Percentiles rank a stretch among this genome's conserved stretches.
Evolutionary conservation across 2,113 vertebrate genomes (phyloP).

Genomic region (Callionymus lyra): DNA sequence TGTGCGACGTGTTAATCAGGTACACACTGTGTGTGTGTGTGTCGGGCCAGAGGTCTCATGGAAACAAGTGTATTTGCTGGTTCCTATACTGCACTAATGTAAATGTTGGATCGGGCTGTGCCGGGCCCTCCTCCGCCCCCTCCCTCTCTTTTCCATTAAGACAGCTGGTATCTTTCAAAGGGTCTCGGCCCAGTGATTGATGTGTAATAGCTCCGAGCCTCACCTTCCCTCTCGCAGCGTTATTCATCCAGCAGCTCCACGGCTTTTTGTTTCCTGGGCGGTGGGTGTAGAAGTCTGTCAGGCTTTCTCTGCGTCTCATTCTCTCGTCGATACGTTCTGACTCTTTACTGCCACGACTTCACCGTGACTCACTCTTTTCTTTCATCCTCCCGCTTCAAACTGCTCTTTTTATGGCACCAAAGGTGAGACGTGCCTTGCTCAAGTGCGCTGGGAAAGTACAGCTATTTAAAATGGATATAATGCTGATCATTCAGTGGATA

Average conservation of each 20-base stretch:
- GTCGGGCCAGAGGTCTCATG: conserved; percentile 61
- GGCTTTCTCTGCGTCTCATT: conserved; percentile 6
- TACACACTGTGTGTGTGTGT: conserved; percentile 57
- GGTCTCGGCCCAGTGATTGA: conserved; percentile 68
- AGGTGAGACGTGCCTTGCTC: background rate
- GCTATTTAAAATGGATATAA: background rate
- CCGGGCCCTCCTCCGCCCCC: conserved; percentile 35
- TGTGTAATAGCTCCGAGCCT: conserved; percentile 67
- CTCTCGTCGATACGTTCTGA: conserved; percentile 29
- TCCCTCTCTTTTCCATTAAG: conserved; percentile 63
- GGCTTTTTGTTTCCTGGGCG: conserved; percentile 43
- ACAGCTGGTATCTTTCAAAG: conserved; percentile 69
- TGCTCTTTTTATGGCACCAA: conserved; percentile 4
- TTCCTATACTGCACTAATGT: conserved; percentile 61
- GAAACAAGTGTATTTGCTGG: conserved; percentile 61
- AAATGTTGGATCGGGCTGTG: conserved; percentile 64
- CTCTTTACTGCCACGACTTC: conserved; percentile 27
- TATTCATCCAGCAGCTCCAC: conserved; percentile 42
- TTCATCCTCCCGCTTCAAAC: conserved; percentile 14
- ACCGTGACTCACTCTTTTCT: conserved; percentile 19
- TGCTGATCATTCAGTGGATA: too few species aligned
- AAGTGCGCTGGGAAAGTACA: too few species aligned
- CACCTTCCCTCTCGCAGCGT: conserved; percentile 57
- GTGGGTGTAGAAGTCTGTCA: conserved; percentile 21
- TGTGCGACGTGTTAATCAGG: conserved; percentile 67